phyloP scores from a whole-genome alignment of 2,113 vertebrate species.

The Columba livia region DNA sequence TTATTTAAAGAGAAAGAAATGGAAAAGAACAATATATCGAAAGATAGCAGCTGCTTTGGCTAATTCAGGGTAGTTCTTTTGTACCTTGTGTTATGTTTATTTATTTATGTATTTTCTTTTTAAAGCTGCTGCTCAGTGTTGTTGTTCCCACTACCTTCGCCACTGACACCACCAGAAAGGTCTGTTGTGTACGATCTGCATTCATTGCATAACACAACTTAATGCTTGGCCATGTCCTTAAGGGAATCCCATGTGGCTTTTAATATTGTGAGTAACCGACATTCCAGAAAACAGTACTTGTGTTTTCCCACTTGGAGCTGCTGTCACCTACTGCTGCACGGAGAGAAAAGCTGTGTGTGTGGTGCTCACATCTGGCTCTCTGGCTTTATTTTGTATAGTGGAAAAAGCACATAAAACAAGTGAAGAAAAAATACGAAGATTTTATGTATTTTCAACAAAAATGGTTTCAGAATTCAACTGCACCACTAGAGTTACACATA shows the following conservation, averaged over 20 bases:
- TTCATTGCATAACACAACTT: not conserved
- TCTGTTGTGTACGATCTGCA: not conserved
- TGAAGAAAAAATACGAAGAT: not conserved
- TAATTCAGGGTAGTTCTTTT: not conserved
- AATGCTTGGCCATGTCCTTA: fast-evolving
- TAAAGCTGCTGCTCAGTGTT: not conserved
- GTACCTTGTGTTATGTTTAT: not conserved
- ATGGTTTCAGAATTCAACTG: not conserved
- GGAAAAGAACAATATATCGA: not conserved
- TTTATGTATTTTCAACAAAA: not conserved
- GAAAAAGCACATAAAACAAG: not conserved
- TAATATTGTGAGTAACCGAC: not conserved
- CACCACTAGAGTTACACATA: not conserved
- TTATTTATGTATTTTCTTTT: not conserved
- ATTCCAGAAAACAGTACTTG: not conserved
- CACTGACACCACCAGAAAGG: not conserved
- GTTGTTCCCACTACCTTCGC: not conserved
- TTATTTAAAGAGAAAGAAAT: not conserved
- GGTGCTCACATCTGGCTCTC: not conserved
- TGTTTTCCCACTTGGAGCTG: not conserved
- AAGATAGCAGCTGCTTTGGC: not conserved
- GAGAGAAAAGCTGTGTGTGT: not conserved
- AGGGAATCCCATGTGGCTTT: not conserved
- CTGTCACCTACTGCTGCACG: not conserved
- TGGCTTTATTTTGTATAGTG: not conserved